Evolutionary conservation across 2,797 vertebrate species (phyloP).

Genomic region (Varecia variegata): DNA sequence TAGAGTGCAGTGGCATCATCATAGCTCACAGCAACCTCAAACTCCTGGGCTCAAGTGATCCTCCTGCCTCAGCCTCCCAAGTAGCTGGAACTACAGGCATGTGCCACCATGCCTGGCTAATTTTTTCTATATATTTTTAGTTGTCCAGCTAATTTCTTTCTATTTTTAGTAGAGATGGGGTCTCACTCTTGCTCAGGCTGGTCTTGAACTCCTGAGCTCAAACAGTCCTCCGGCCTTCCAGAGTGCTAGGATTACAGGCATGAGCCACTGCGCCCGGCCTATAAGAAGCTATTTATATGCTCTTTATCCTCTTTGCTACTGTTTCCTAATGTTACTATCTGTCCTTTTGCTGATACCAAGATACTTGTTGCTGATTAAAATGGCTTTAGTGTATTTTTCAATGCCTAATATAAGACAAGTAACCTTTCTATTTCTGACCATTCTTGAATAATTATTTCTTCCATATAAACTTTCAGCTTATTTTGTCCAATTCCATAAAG

Average conservation of each 20-base stretch:
- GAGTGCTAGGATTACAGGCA: too few relatives aligned
- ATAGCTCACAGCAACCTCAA: neutral
- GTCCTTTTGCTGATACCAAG: neutral
- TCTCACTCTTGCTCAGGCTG: too few relatives aligned
- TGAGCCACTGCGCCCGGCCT: too few relatives aligned
- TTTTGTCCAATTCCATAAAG: neutral
- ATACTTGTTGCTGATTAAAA: neutral
- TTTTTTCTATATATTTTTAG: too few relatives aligned
- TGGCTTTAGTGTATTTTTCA: neutral
- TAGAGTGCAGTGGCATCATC: neutral
- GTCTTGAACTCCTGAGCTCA: too few relatives aligned
- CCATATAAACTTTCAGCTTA: neutral
- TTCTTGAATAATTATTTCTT: neutral
- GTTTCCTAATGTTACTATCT: too few relatives aligned
- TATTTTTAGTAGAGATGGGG: too few relatives aligned
- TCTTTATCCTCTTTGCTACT: neutral
- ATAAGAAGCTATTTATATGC: neutral
- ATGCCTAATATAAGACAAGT: neutral
- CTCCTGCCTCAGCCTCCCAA: neutral
- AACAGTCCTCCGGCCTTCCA: too few relatives aligned
- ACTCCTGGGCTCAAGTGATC: too few relatives aligned
- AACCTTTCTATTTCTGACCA: neutral
- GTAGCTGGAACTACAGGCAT: neutral
- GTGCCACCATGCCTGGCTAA: too few relatives aligned
- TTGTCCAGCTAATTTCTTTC: too few relatives aligned